Base-by-base conservation (phyloP, 2,797 vertebrate genomes). In the Characodon lateralis region DNA sequence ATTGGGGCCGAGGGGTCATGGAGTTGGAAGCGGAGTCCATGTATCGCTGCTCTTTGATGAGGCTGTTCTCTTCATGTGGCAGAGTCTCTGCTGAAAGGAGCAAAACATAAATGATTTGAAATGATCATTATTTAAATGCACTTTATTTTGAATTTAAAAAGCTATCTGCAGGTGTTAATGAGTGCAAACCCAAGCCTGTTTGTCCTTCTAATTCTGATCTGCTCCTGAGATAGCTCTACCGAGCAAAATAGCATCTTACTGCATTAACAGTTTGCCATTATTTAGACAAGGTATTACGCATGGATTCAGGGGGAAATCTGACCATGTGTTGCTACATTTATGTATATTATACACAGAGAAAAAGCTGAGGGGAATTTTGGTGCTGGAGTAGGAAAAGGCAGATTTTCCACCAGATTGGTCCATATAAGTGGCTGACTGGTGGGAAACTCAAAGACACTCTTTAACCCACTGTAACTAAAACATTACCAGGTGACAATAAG, bases 1-100 rank as follows among this genome's bases (percentile, higher is more conserved):
- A 82, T 3, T 95, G 94, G 58, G 92, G 96, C 35, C 95, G 94
- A 1, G 94, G 94, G 63, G 93, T 96, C 90, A 96, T 95, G 89
- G 96, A 96, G 92, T 96, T 97, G 84, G 96, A 96, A 83, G 96
- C 95, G 0, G 96, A 96, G 90, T 96, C 96, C 95, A 97, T 94
- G 81, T 96, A 96, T 51, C 94, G 92, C 83, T 96, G 96, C 83
- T 97, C 97, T 95, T 96, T 97, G 82, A 94, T 87, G 68, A 94
- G 94, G 78, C 91, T 90, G 39, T 95, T 95, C 91, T 95, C 96
- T 80, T 97, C 96, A 51, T 94, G 83, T 51, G 95, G 96, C 81
- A 97, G 89, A 7, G 94, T 95, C 95, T 97, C 96, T 89, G 97
- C 97, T 98, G 90, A 80, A 89, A 72, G 78, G 66, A 87, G 61